Evolutionary conservation across 2,888 invertebrate species (phyloP).

Genomic region (Drosophila mettleri): DNA sequence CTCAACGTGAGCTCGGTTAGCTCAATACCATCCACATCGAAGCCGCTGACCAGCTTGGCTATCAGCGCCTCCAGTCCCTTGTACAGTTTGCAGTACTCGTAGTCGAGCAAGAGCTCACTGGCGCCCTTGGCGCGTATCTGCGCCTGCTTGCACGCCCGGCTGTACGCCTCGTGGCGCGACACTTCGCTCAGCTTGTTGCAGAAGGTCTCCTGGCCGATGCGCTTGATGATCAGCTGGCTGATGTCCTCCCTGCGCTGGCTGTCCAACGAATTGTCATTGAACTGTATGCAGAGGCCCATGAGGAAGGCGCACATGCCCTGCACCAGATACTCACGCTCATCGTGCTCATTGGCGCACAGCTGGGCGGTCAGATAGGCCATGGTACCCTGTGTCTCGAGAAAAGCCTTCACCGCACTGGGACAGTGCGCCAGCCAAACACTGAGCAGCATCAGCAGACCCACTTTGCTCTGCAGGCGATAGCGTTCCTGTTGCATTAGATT

Average conservation of each 20-base stretch:
- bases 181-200: conserved; percentile 94
- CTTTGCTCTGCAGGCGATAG: conserved; percentile 89
- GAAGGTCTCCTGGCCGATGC: conserved; percentile 96
- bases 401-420: conserved; percentile 92
- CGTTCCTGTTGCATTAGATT: conserved; percentile 92
- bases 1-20: conserved; percentile 86
- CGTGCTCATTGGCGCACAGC: conserved; percentile 93
- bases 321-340: conserved; percentile 94
- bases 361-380: conserved; percentile 94
- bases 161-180: conserved; percentile 95
- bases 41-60: conserved; percentile 86
- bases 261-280: conserved; percentile 92
- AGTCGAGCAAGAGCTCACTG: conserved; percentile 94
- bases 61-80: conserved; percentile 90
- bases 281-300: conserved; percentile 95
- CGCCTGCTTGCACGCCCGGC: conserved; percentile 96
- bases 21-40: conserved; percentile 85
- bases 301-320: conserved; percentile 96
- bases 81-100: conserved; percentile 96
- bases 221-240: conserved; percentile 91
- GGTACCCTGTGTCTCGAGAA: conserved; percentile 92
- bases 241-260: conserved; percentile 92
- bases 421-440: conserved; percentile 95
- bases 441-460: conserved; percentile 96
- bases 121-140: conserved; percentile 92